phyloP scores from a whole-genome alignment of 2,113 vertebrate species.

The Myocastor coypus region DNA sequence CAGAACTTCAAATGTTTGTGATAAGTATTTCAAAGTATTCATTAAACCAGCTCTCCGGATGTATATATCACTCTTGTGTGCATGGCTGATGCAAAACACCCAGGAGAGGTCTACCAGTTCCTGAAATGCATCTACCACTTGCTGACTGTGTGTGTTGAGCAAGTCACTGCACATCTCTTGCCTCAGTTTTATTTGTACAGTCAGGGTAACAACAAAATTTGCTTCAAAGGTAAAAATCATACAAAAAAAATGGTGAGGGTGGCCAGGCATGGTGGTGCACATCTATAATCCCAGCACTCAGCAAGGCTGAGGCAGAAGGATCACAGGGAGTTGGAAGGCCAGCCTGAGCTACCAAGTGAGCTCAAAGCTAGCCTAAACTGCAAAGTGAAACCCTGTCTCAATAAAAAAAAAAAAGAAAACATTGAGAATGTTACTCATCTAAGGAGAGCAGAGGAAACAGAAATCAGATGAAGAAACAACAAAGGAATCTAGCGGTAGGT shows the following conservation, averaged over 20 bases:
- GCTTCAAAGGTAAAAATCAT: background rate
- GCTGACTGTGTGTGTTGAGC: background rate
- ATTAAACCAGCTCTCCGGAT: constrained; percentile 36
- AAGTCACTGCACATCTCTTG: background rate
- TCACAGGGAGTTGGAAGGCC: background rate
- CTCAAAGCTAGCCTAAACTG: background rate
- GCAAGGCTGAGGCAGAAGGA: background rate
- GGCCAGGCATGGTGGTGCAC: background rate
- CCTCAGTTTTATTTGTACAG: constrained; percentile 16
- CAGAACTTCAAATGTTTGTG: background rate
- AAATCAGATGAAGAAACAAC: background rate
- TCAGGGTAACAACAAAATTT: constrained; percentile 8
- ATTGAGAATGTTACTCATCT: background rate
- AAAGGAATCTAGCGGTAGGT: background rate
- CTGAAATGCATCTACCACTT: background rate
- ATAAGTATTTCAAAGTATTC: constrained; percentile 18
- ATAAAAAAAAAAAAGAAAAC: background rate
- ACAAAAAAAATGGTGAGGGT: background rate
- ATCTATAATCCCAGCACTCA: background rate
- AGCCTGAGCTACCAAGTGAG: background rate
- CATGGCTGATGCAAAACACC: background rate
- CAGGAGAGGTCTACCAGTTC: background rate
- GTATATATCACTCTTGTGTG: background rate
- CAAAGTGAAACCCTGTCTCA: background rate
- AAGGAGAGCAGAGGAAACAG: background rate